Percentiles rank a stretch among this genome's conserved stretches.
phyloP scores from a whole-genome alignment of 2,888 invertebrate species.

The Callyntrura sp. region DNA sequence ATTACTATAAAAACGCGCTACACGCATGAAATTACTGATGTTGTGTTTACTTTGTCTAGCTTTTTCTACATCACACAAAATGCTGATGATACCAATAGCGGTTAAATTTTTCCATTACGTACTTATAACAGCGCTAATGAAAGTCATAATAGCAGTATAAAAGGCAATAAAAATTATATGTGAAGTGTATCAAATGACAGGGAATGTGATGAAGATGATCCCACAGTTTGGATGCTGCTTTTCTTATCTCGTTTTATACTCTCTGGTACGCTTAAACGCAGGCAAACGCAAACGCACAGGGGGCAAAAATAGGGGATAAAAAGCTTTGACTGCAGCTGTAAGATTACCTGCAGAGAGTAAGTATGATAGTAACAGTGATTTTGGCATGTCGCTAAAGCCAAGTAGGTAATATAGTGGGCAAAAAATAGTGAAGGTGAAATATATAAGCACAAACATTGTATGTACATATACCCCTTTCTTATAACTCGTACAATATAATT shows the following conservation, averaged over 20 bases:
- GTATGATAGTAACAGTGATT: neutral
- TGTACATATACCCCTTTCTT: neutral
- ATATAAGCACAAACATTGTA: neutral
- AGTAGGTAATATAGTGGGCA: too few relatives aligned
- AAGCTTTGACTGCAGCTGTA: neutral
- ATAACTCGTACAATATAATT: too few relatives aligned
- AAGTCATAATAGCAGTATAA: slow-evolving; percentile 21
- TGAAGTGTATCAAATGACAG: slow-evolving; percentile 54
- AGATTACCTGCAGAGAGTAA: neutral
- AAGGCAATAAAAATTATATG: slow-evolving; percentile 51
- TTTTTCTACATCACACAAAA: neutral
- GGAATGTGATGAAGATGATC: slow-evolving; percentile 65
- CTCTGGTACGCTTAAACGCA: slow-evolving; percentile 19
- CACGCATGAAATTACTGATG: neutral
- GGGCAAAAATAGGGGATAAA: neutral
- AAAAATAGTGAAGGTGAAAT: slow-evolving; percentile 59
- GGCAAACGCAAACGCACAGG: neutral
- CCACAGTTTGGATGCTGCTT: slow-evolving; percentile 23
- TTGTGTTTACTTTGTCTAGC: too few relatives aligned
- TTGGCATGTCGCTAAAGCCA: slow-evolving; percentile 33
- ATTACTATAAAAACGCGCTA: neutral
- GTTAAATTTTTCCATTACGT: neutral
- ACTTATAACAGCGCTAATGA: slow-evolving; percentile 21
- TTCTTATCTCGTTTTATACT: slow-evolving; percentile 16
- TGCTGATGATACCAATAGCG: too few relatives aligned